Base-by-base conservation (phyloP, 2,797 vertebrate species). In the Pempheris klunzingeri region DNA sequence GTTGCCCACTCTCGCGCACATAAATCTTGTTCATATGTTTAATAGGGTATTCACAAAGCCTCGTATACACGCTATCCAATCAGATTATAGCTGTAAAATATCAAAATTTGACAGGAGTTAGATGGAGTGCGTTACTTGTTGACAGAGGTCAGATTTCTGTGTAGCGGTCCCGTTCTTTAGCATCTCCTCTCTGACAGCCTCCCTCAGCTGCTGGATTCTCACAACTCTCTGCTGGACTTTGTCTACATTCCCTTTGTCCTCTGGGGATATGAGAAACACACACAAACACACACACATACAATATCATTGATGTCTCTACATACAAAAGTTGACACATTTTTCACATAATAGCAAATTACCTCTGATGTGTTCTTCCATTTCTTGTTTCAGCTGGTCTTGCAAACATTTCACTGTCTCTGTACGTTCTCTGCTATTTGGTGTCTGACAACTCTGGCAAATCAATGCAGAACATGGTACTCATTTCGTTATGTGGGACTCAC, bases 291-390 rank as follows among this genome's bases (percentile, higher is more conserved):
- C n/a, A n/a, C n/a, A n/a, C n/a, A n/a, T n/a, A n/a, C 6, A 61
- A 8, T 10, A 65, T 47, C 5, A 64, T 0, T 9, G 54, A 10
- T 7, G 30, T 46, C 43, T 7, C 13, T 5, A 7, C 46, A 6
- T 41, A 20, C 6, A 36, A 20, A 18, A 32, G 13, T 17, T 20
- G 5, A 49, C 20, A 44, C 3, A 5, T 26, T 72, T 61, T 66
- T 55, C 3, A 59, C 12, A 46, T 41, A 11, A 15, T 14, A 46
- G 26, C 24, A 32, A 30, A 39, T 78, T 71, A 96, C 96, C 95
- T 92, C 75, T 92, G 47, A 95, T 87, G 39, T 96, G 95, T 63
- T 88, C 90, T 39, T 94, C 91, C 85, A 95, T 93, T 82, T 95
- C 93, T 49, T 87, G 84, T 83, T 84, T 95, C 67, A 96, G 87